Evolutionary conservation across 2,113 vertebrate genomes (phyloP), one percentile per base, ranked within the genome.

Genomic region (Bostrychus sinensis): DNA sequence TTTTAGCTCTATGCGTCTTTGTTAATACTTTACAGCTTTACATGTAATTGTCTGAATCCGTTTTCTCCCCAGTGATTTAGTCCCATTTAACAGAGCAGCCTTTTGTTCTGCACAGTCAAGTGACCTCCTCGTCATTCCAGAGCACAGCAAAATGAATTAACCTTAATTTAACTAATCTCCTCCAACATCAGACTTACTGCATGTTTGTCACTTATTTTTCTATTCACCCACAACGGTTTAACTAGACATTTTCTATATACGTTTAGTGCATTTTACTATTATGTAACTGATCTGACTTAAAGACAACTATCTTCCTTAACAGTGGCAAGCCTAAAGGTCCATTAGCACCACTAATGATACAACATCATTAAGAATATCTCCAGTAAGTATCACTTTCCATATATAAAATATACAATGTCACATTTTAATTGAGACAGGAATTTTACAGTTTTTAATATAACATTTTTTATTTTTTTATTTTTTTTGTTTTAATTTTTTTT

Each of bases 281-380:
- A 19, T 45, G 22, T 16, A n/a, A n/a, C n/a, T n/a, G n/a, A n/a
- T n/a, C n/a, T n/a, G 30, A 32, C 30, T 7, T 7, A 32, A 32
- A 32, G 5, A 30, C 3, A 32, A 7, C 30, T 51, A 14, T 90
- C 86, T 0, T 90, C 91, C 48, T 91, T 23, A 90, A 90, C 63
- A 91, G 89, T 50, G 88, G 78, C 75, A 76, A 77, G 70, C 90
- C 91, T 62, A 78, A 95, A 70, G 92, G 91, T 89, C 89, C 91
- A 91, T 91, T 92, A 86, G 79, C 94, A 83, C 85, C 93, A 85
- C 95, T 92, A 62, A 93, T 97, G 88, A 92, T 95, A 70, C 86
- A 95, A 66, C 86, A 85, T 55, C 92, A 91, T 86, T 95, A 93
- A 91, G 89, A 58, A 71, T 78, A 86, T 83, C 88, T 90, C 46